Evolutionary conservation across 2,797 vertebrate species (phyloP).

Genomic region (Mormyrus proboscirostris): DNA sequence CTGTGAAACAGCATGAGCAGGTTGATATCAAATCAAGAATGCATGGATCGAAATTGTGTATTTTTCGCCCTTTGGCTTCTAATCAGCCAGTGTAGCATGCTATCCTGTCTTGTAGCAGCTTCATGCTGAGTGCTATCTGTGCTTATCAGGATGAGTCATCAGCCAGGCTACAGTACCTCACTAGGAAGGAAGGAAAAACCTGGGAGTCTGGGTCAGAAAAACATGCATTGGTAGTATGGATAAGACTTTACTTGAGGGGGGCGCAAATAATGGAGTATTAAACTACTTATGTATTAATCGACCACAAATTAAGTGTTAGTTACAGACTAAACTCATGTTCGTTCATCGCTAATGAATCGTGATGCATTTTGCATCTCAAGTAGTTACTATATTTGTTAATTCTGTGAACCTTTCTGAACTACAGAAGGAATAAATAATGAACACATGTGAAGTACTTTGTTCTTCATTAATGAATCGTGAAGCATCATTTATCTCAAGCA

Average conservation of each 20-base stretch:
- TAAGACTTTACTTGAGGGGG: neutral
- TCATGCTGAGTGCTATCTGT: neutral
- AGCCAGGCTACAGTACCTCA: neutral
- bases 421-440: neutral
- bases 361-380: neutral
- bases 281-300: neutral
- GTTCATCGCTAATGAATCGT: neutral
- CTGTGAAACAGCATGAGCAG: neutral
- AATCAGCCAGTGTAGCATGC: neutral
- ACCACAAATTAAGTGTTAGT: neutral
- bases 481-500: neutral
- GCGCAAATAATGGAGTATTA: neutral
- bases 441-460: neutral
- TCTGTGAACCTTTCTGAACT: neutral
- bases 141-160: neutral
- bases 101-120: neutral
- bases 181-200: neutral
- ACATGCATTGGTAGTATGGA: neutral
- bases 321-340: neutral
- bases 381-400: neutral
- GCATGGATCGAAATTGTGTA: neutral
- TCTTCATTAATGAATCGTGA: neutral
- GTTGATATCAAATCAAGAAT: neutral
- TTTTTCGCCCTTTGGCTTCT: neutral
- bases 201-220: neutral